Conservation (phyloP, 2,113 vertebrate species). For the Rhynchomys soricoides region DNA sequence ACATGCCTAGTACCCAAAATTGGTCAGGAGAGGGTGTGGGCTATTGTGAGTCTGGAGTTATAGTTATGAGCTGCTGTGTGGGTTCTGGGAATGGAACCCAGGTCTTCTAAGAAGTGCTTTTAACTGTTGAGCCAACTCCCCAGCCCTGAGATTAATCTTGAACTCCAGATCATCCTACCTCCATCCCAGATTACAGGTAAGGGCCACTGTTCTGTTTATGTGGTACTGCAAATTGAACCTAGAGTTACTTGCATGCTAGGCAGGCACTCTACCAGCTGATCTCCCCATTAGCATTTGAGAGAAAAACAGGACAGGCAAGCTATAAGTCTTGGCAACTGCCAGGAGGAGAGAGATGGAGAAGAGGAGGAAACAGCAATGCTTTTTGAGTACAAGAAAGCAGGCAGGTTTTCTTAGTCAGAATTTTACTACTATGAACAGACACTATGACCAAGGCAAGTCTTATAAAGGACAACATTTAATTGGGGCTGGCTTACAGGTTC, state of each 20-base stretch:
- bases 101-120: background rate
- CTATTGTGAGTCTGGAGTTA: background rate
- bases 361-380: background rate
- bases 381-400: background rate
- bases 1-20: background rate
- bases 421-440: too few species aligned
- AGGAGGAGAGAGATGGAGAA: background rate
- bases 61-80: background rate
- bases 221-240: background rate
- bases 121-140: background rate
- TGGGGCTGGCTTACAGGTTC: too few species aligned
- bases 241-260: background rate
- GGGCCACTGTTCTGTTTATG: background rate
- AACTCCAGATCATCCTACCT: background rate
- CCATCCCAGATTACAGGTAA: background rate
- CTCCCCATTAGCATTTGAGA: background rate
- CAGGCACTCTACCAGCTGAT: background rate
- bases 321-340: background rate
- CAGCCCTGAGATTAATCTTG: background rate
- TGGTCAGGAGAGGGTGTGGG: background rate
- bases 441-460: too few species aligned
- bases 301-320: background rate
- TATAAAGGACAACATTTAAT: too few species aligned
- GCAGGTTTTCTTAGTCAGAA: background rate
- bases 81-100: background rate